phyloP scores from a whole-genome alignment of 2,888 invertebrate species.

The Epsilonema sp. region DNA sequence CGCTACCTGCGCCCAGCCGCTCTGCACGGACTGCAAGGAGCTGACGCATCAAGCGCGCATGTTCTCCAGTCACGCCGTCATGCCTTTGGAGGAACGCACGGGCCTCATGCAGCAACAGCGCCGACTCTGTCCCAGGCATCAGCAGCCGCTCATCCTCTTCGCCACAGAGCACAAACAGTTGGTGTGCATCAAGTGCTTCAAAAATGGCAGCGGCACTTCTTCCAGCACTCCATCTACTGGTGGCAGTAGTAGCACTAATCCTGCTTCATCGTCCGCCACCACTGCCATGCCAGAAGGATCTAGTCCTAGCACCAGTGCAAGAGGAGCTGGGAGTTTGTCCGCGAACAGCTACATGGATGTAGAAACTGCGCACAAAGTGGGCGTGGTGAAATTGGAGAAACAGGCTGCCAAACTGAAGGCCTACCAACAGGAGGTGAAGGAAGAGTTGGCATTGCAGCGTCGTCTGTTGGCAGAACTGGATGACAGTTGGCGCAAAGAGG shows the following conservation, averaged over 20 bases:
- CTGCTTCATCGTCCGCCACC: no score
- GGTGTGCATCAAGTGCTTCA: conserved; percentile 53
- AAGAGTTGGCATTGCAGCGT: conserved; percentile 46
- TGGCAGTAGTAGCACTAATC: no score
- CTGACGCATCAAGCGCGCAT: conserved; percentile 54
- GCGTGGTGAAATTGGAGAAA: conserved; percentile 48
- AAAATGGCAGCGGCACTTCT: no score
- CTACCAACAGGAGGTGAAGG: conserved; percentile 22
- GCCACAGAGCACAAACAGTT: conserved; percentile 47
- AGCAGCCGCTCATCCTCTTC: conserved; percentile 54
- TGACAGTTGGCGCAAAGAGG: conserved; percentile 45
- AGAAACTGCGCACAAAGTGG: conserved; percentile 51
- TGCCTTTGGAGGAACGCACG: conserved; percentile 42
- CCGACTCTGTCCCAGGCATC: conserved; percentile 43
- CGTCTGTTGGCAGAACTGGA: conserved; percentile 47
- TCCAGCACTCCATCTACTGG: no score
- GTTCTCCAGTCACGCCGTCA: conserved; percentile 51
- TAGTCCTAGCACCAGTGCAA: no score
- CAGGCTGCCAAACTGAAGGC: conserved; percentile 39
- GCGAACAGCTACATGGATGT: conserved; percentile 53
- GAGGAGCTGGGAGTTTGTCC: no score
- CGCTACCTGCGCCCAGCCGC: conserved; percentile 53
- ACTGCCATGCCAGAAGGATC: no score
- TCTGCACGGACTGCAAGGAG: conserved; percentile 48
- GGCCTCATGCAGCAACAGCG: conserved; percentile 7